Evolutionary conservation across 2,113 vertebrate species (phyloP), one percentile per base, ranked within the genome.

Genomic region (Oreochromis niloticus): DNA sequence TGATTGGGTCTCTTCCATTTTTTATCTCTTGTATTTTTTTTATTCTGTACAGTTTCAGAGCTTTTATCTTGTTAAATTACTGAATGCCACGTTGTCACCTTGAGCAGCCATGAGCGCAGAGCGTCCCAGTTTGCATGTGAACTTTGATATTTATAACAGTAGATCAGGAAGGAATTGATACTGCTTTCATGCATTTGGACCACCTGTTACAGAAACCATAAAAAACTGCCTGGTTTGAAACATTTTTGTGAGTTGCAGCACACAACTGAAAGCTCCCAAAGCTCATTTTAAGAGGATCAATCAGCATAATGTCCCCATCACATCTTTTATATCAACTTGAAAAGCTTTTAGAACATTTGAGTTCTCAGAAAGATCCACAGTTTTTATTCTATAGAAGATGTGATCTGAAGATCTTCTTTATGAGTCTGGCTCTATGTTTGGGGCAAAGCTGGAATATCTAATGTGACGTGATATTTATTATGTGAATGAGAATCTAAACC

Each of bases 211-310:
- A 68, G 34, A 22, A 22, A 68, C 63, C 19, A 41, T 14, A 0
- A 68, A 68, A 10, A n/a, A 3, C 19, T 54, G 19, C 50, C 50
- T 39, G 32, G 10, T 66, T 36, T 66, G 19, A 34, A 41, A 0
- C 0, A 6, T 68, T 41, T 41, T 68, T 13, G 11, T 41, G 63
- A 41, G 34, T 0, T 68, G 36, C 63, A 41, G 36, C 36, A 68
- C 0, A 2, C 0, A 22, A 22, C 22, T 22, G 22, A 22, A 22
- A 22, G 22, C 22, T 22, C 22, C 22, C 22, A 22, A 22, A 22
- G 22, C 22, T 22, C 22, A 22, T 22, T 22, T 22, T 22, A 22
- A 22, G 22, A 22, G 22, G 22, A 22, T 22, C 22, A 22, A 22
- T 22, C 22, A 22, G 22, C 22, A 22, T 22, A 22, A 22, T 22